Percentiles rank a stretch among this genome's conserved stretches.
Conservation (phyloP, 92 coral and sea anemone species). For the Metridium senile region DNA sequence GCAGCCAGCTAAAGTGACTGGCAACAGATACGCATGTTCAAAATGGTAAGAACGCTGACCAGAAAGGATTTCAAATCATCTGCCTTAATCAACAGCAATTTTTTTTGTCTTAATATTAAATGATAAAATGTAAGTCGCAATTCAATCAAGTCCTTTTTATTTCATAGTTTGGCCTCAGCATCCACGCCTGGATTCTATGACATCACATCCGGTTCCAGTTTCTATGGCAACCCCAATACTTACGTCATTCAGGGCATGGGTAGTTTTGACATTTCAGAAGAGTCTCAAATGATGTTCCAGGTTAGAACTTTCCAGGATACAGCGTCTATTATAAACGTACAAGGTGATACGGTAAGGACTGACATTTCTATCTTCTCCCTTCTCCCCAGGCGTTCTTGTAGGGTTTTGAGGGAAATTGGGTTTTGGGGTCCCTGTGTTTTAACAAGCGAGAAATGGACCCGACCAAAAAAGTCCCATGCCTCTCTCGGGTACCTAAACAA, state of each 20-base stretch:
- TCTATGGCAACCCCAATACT: constrained; percentile 81
- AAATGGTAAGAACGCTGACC: constrained; percentile 71
- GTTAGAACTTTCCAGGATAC: constrained; percentile 79
- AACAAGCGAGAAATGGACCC: no score
- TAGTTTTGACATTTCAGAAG: constrained; percentile 67
- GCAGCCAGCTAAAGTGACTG: constrained; percentile 77
- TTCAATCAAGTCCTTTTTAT: no score
- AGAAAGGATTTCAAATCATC: no score
- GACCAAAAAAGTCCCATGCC: no score
- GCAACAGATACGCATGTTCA: constrained; percentile 78
- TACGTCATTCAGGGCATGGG: constrained; percentile 82
- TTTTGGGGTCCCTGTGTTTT: no score
- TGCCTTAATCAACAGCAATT: no score
- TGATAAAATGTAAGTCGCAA: no score
- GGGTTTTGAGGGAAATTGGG: no score
- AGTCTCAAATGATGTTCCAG: constrained; percentile 77
- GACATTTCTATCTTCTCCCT: no score
- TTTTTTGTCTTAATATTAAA: no score
- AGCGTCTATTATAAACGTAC: constrained; percentile 53
- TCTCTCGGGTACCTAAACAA: no score
- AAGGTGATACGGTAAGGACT: constrained; percentile 53
- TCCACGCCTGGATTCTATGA: constrained; percentile 33
- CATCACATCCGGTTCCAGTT: constrained; percentile 65
- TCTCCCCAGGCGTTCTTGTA: no score
- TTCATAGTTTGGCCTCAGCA: constrained; percentile 29